Percentiles rank a stretch among this genome's conserved stretches.
Conservation (phyloP, 2,113 vertebrate genomes). For the Percina caprodes region DNA sequence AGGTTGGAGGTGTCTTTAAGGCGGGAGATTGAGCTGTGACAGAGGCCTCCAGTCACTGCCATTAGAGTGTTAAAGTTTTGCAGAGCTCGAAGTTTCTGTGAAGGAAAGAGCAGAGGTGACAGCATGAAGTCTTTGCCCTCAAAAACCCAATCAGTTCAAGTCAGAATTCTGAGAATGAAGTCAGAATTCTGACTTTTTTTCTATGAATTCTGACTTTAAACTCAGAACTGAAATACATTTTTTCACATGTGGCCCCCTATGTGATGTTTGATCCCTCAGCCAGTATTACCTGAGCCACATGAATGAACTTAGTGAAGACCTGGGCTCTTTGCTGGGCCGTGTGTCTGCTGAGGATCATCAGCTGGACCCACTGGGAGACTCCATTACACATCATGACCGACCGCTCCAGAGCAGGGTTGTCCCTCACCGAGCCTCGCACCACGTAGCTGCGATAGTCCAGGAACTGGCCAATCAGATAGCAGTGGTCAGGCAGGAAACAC, state of each 20-base stretch:
- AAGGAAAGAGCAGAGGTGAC: neutral
- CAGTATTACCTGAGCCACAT: slow-evolving; percentile 88
- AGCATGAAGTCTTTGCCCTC: neutral
- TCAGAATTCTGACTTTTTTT: too few relatives aligned
- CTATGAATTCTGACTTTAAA: too few relatives aligned
- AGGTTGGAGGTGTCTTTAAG: slow-evolving; percentile 91
- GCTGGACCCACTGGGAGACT: slow-evolving; percentile 94
- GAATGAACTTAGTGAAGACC: slow-evolving; percentile 94
- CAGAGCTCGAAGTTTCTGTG: slow-evolving; percentile 86
- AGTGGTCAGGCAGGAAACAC: slow-evolving; percentile 3
- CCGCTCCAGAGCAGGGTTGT: slow-evolving; percentile 88
- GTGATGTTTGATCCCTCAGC: neutral
- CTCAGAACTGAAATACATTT: too few relatives aligned
- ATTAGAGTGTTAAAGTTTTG: slow-evolving; percentile 96
- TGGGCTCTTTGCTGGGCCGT: slow-evolving; percentile 90
- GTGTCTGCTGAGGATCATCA: slow-evolving; percentile 94
- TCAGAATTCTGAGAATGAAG: too few relatives aligned
- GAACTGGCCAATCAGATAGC: slow-evolving; percentile 81
- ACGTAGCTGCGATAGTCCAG: slow-evolving; percentile 92
- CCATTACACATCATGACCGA: slow-evolving; percentile 93
- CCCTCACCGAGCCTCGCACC: slow-evolving; percentile 86
- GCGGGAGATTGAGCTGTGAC: slow-evolving; percentile 93
- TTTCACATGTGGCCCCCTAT: neutral
- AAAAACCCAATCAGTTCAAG: neutral
- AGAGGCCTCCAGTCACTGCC: slow-evolving; percentile 92